A percentile compares a stretch with the other conserved stretches of the same genome.
These are phyloP conservation scores for Drosophila orosa DNA, from an alignment of 1,140 invertebrate species.

Conservation along the genomic window DNA sequence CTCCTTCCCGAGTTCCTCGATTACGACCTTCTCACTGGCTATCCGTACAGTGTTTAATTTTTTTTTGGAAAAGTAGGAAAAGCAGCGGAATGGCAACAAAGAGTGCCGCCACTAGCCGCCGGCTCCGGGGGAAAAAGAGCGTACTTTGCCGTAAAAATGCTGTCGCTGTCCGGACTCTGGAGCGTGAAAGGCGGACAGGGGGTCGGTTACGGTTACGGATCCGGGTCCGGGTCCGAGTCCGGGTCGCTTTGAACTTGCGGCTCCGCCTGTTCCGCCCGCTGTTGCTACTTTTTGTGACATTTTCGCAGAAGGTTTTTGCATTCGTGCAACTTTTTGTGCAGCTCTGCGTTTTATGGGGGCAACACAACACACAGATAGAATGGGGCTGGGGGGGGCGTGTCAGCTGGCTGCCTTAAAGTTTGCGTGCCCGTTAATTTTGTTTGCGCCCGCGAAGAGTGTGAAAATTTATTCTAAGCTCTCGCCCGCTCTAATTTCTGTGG, in stretches of 20 bases:
- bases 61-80: constrained; percentile 17
- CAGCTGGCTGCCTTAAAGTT: constrained; percentile 68
- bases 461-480: constrained; percentile 71
- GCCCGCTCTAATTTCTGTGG: constrained; percentile 65
- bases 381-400: constrained; percentile 30
- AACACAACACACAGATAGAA: constrained; percentile 12
- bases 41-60: constrained; percentile 9
- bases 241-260: constrained; percentile 65
- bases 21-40: constrained; percentile 10
- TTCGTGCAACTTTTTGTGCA: constrained; percentile 73
- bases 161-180: constrained; percentile 34
- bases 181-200: constrained; percentile 25
- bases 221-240: constrained; percentile 7
- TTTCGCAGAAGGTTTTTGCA: constrained; percentile 72
- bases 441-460: constrained; percentile 71
- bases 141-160: constrained; percentile 54
- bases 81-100: constrained; percentile 30
- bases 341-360: constrained; percentile 58
- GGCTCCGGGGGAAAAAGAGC: constrained; percentile 21
- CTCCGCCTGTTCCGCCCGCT: constrained; percentile 16
- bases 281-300: constrained; percentile 62
- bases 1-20: constrained; percentile 1
- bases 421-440: constrained; percentile 72
- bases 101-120: constrained; percentile 16
- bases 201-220: constrained; percentile 4